These are phyloP conservation scores for Casuarius casuarius DNA, from an alignment of 2,113 vertebrate species.

Conservation along the genomic window DNA sequence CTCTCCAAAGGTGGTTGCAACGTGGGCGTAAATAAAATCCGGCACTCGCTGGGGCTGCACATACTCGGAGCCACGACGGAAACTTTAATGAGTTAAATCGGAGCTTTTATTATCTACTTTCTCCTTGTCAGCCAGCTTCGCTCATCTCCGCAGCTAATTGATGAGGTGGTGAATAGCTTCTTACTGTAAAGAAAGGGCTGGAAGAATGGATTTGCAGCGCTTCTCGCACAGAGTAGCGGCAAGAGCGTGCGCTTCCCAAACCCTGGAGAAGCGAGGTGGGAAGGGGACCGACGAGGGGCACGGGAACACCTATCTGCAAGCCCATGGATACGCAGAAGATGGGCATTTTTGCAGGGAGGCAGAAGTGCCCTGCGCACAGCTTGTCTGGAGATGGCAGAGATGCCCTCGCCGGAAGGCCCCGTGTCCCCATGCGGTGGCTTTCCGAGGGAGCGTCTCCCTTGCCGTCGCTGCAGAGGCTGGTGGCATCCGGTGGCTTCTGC, in stretches of 20 bases:
- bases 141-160: background rate
- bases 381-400: background rate
- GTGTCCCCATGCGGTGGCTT: background rate
- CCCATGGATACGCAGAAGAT: background rate
- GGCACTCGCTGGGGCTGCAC: background rate
- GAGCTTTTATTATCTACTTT: constrained; percentile 40
- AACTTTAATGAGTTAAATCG: constrained; percentile 41
- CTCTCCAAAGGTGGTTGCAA: background rate
- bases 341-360: background rate
- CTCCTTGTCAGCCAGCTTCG: constrained; percentile 18
- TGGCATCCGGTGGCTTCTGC: background rate
- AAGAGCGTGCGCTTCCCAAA: background rate
- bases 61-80: constrained; percentile 10
- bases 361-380: background rate
- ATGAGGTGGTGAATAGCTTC: background rate
- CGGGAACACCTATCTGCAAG: no score
- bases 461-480: background rate
- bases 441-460: background rate
- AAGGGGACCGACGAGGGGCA: background rate
- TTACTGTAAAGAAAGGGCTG: background rate
- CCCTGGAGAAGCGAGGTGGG: background rate
- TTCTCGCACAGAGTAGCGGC: no score
- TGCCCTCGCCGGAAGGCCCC: background rate
- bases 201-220: no score
- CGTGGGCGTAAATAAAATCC: background rate